These are phyloP conservation scores for Amphimedon queenslandica DNA, from an alignment of 37 sponge, comb jelly and placozoan species.

Conservation along the genomic window DNA sequence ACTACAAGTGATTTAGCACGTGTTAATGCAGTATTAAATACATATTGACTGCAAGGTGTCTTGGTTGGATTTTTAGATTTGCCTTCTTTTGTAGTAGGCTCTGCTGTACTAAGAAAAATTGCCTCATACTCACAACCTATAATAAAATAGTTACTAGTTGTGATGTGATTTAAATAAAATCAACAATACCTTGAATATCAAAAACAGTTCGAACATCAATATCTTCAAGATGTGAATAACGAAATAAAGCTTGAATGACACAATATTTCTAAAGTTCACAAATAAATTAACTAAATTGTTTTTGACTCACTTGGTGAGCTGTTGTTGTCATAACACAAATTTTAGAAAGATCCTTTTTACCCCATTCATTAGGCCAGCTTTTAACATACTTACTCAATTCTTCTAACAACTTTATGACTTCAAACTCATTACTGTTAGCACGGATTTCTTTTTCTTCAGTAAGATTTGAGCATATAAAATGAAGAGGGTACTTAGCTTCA, in stretches of 20 bases:
- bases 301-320: slow-evolving; percentile 51
- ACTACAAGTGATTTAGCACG: slow-evolving; percentile 36
- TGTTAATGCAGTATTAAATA: slow-evolving; percentile 57
- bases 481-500: slow-evolving; percentile 25
- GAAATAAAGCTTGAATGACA: too few relatives aligned
- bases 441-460: not conserved
- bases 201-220: not conserved
- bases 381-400: slow-evolving; percentile 22
- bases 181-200: slow-evolving; percentile 2
- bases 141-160: not conserved
- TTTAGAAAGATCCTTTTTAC: slow-evolving; percentile 2
- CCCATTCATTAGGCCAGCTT: slow-evolving; percentile 50
- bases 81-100: slow-evolving; percentile 27
- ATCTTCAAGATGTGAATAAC: not conserved
- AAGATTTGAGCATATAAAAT: slow-evolving; percentile 51
- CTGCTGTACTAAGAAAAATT: slow-evolving; percentile 47
- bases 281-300: too few relatives aligned
- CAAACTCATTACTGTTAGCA: slow-evolving; percentile 7
- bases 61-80: slow-evolving; percentile 5
- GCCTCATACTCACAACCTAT: slow-evolving; percentile 45
- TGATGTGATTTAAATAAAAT: not conserved
- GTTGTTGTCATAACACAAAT: slow-evolving; percentile 54
- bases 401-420: slow-evolving; percentile 25
- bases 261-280: too few relatives aligned
- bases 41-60: slow-evolving; percentile 42